A percentile compares a stretch with the other conserved stretches of the same genome.
Evolutionary conservation across 1,140 invertebrate species (phyloP).

Genomic region (Dolichoris vasculosae): DNA sequence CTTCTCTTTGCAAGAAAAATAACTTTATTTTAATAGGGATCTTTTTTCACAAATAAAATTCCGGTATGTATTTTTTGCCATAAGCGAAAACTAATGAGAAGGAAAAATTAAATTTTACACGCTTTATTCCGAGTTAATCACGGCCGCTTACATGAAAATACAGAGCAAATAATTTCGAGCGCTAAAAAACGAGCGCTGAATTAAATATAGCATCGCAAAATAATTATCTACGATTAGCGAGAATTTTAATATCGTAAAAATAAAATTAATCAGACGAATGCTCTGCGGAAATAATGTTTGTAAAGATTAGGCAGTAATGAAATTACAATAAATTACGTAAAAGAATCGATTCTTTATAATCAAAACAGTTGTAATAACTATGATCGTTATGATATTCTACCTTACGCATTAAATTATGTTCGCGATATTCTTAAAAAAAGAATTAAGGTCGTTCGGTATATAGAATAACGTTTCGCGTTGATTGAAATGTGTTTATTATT

Average conservation of each 20-base stretch:
- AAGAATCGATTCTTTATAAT: too few relatives aligned
- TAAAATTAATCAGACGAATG: too few relatives aligned
- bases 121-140: background rate
- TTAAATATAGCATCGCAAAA: too few relatives aligned
- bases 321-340: too few relatives aligned
- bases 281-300: too few relatives aligned
- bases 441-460: background rate
- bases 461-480: slow-evolving; percentile 20
- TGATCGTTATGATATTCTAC: background rate
- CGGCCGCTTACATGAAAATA: too few relatives aligned
- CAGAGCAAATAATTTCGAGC: too few relatives aligned
- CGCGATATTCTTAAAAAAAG: background rate
- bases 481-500: slow-evolving; percentile 22
- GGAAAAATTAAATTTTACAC: background rate
- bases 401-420: background rate
- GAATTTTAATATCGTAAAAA: too few relatives aligned
- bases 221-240: too few relatives aligned
- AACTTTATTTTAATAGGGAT: background rate
- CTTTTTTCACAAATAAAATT: background rate
- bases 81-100: background rate
- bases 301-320: too few relatives aligned
- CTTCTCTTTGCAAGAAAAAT: background rate
- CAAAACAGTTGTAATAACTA: background rate
- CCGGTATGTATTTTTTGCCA: background rate
- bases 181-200: too few relatives aligned